Evolutionary conservation across 2,113 vertebrate genomes (phyloP), one percentile per base, ranked within the genome.

Genomic region (Amblyopsis rosae): DNA sequence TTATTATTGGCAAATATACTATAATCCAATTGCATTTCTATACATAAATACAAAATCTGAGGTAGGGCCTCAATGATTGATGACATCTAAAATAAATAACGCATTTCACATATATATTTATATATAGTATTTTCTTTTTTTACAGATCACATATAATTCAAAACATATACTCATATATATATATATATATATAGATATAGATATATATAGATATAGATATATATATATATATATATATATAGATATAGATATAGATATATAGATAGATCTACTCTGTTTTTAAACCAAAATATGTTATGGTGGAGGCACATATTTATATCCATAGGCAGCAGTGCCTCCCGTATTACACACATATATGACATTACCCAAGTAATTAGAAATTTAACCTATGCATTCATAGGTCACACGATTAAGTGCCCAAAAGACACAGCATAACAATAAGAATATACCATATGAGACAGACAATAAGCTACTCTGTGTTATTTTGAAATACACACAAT

Each of bases 11-110:
- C 93, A 98, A 98, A 95, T 95, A 95, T 98, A 98, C 93, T 95
- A 94, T 96, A 96, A 94, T 95, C 95, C 94, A 95, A 95, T 96
- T 94, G 95, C 94, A 95, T 98, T 98, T 98, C 87, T 97, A 96
- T 94, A 96, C 94, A 95, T 96, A 95, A 95, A 98, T 99, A 99
- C 93, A 99, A 99, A 98, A 98, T 96, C 83, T 97, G 97, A 99
- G 97, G 96, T 99, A 99, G 96, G 92, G 95, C 96, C 97, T 99
- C 97, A 98, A 96, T 94, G 94, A 94, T 94, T 91, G 95, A 87
- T 95, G 93, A 94, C 82, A 91, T 90, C 89, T 89, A 94, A 93
- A 95, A 96, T 94, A 92, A 96, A 95, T 86, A 93, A 94, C 92
- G 86, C 91, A 93, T 91, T 93, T 94, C 93, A 90, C 94, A 83